Percentiles rank a stretch among this genome's conserved stretches.
These are phyloP conservation scores for Zelostemma sp. DNA, from an alignment of 1,140 invertebrate genomes.

Conservation along the genomic window DNA sequence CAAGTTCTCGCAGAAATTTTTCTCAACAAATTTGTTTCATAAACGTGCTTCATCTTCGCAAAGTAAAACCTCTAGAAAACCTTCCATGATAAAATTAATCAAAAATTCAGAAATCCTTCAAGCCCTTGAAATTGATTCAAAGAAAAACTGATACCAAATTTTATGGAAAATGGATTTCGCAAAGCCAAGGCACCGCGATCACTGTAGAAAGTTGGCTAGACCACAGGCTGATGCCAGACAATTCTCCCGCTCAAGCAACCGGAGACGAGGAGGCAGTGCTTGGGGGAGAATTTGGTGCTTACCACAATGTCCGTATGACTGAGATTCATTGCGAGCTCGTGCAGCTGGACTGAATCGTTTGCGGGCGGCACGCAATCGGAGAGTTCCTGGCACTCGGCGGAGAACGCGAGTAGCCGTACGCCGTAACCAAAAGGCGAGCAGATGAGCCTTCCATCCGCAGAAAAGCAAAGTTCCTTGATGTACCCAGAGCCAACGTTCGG, in stretches of 20 bases:
- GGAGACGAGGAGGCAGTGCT: slow-evolving; percentile 86
- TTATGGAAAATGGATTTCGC: slow-evolving; percentile 12
- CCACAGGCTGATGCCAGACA: slow-evolving; percentile 88
- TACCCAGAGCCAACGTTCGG: slow-evolving; percentile 90
- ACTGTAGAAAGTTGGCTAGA: slow-evolving; percentile 61
- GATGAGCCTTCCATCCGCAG: slow-evolving; percentile 87
- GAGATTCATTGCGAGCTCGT: slow-evolving; percentile 78
- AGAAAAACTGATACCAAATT: too few species aligned
- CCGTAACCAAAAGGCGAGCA: slow-evolving; percentile 91
- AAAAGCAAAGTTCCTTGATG: slow-evolving; percentile 91
- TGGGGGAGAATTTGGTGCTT: slow-evolving; percentile 91
- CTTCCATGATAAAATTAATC: neutral
- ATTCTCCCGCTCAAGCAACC: slow-evolving; percentile 90
- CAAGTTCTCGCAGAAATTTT: too few species aligned
- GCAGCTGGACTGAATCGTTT: slow-evolving; percentile 68
- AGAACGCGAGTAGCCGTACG: slow-evolving; percentile 85
- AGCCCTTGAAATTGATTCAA: neutral
- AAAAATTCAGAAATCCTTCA: neutral
- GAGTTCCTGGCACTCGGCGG: slow-evolving; percentile 82
- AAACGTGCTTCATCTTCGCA: neutral
- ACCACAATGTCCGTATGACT: slow-evolving; percentile 89
- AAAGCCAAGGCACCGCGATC: slow-evolving; percentile 23
- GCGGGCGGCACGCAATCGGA: slow-evolving; percentile 75
- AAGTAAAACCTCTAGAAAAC: neutral
- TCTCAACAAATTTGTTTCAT: neutral